Evolutionary conservation across 92 coral and sea anemone species (phyloP), one percentile per base, ranked within the genome.

Genomic region (Micromussa lordhowensis): DNA sequence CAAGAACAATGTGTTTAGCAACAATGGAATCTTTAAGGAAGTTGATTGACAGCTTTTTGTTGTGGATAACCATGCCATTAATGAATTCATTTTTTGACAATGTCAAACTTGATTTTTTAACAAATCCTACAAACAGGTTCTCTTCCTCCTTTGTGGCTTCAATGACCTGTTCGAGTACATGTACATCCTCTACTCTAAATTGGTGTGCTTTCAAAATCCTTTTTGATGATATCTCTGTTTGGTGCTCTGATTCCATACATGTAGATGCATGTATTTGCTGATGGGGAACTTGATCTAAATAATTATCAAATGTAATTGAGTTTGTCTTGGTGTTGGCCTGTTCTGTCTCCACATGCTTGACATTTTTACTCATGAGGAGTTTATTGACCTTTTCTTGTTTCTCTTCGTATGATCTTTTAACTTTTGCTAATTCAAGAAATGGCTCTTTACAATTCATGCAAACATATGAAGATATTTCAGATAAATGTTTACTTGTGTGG

Each of bases 1-100:
- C 77, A 32, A 78, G 68, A 0, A 49, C 82, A 44, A 78, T 78
- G 2, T 78, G 68, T 59, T 78, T 78, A 31, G 82, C 82, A 78
- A 78, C 57, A 14, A 80, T 30, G 22, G 73, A 29, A 68, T 80
- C 85, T n/a, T n/a, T n/a, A n/a, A n/a, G n/a, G n/a, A n/a, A n/a
- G n/a, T n/a, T n/a, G n/a, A n/a, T 57, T 80, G 26, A 13, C 29
- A 29, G 29, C 44, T 80, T 59, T 58, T 80, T 80, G 35, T 31
- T 57, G 30, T 55, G 35, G 68, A 44, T 24, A 24, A 31, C 72
- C 29, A 68, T 12, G n/a, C 85, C 85, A 31, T 80, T 21, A 11
- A 34, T 32, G 51, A 83, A 72, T 3, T 2, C 17, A 32, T 32
- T 34, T 72, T 72, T 72, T 0, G 77, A 72, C 24, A 72, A 40